phyloP scores from a whole-genome alignment of 2,113 vertebrate species.

The Labeo rohita region DNA sequence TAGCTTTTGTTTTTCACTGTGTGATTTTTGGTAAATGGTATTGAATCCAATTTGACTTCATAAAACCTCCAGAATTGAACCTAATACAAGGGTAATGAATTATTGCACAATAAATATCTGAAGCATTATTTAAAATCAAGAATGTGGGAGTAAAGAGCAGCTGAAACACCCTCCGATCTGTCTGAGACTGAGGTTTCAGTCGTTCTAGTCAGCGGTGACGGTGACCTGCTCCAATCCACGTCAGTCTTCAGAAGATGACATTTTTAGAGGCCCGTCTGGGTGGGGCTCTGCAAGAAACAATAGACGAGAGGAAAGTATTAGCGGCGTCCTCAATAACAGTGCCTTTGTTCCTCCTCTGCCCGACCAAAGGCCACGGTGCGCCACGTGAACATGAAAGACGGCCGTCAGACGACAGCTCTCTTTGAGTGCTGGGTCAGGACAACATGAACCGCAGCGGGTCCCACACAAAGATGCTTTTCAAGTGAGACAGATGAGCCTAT shows the following conservation, averaged over 20 bases:
- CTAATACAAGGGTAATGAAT: not conserved
- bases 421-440: constrained; percentile 29
- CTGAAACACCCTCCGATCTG: too few species aligned
- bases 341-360: not conserved
- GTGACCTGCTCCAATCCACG: not conserved
- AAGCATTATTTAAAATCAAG: not conserved
- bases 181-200: not conserved
- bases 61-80: not conserved
- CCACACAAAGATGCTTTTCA: constrained; percentile 19
- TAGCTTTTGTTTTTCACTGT: not conserved
- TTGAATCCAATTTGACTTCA: not conserved
- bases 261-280: not conserved
- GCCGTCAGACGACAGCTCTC: not conserved
- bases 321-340: not conserved
- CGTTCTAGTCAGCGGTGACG: not conserved
- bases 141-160: not conserved
- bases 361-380: not conserved
- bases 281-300: not conserved
- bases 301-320: not conserved
- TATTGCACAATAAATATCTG: not conserved
- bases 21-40: not conserved
- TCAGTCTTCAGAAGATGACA: not conserved
- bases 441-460: not conserved
- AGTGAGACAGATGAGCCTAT: not conserved
- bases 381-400: not conserved